Evolutionary conservation across 1,140 invertebrate species (phyloP), one percentile per base, ranked within the genome.

Genomic region (Drosophila ficusphila): DNA sequence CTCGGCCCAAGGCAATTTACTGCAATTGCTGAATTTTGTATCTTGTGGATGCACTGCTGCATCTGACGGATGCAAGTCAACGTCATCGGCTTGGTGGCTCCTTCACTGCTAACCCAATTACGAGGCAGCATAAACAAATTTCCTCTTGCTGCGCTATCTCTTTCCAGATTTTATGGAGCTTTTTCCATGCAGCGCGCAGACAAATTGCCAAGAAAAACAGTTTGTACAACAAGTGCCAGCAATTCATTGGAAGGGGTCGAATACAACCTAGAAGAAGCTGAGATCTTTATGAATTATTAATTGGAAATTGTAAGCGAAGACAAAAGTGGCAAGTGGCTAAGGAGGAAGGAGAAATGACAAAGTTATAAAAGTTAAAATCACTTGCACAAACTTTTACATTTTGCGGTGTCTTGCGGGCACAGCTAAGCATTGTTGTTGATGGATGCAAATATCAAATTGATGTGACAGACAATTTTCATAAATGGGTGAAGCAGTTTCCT

Each of bases 261-360:
- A 16, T 23, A 36, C 29, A 38, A 49, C 44, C n/a, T 7, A 49
- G 57, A 39, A 34, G 60, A 42, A 46, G 46, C 67, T 58, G 39
- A 38, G 74, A 78, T 83, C 69, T 83, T 74, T 83, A 83, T 83
- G 74, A 83, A 83, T 83, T 83, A 83, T 83, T 83, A 83, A 83
- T 83, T 83, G 79, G 78, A 77, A 83, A 77, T 78, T 74, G 57
- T 82, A 58, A 54, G 58, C 74, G 44, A 16, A 65, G 60, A 74
- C 62, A 65, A 53, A 42, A 27, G 39, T 7, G 58, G 23, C 25
- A 34, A 41, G 12, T 38, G 18, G 38, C n/a, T n/a, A n/a, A n/a
- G n/a, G n/a, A n/a, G n/a, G n/a, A n/a, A n/a, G 23, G 51, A 31
- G 47, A 33, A 51, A 38, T 34, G 25, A 51, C 60, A 51, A 60